These are phyloP conservation scores for Onychostoma macrolepis DNA, from an alignment of 2,113 vertebrate genomes.

Conservation along the genomic window DNA sequence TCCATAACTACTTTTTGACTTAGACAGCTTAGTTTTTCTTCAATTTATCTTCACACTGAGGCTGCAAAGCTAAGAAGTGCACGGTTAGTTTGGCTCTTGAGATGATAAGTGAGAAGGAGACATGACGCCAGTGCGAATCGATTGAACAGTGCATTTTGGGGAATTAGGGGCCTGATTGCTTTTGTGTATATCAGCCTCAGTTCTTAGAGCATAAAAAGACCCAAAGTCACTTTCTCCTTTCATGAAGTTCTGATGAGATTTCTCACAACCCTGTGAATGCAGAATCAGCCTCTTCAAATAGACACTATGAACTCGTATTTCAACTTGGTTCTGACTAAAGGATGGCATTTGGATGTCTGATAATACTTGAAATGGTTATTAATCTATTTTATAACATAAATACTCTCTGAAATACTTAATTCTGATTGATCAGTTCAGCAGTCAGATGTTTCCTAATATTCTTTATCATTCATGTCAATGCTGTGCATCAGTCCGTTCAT, in stretches of 20 bases:
- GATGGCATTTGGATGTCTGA: neutral
- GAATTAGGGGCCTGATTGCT: constrained; percentile 51
- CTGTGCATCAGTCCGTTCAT: neutral
- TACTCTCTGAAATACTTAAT: neutral
- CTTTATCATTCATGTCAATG: neutral
- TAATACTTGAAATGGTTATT: neutral
- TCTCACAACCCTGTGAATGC: neutral
- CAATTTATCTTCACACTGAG: constrained; percentile 24
- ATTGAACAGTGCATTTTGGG: constrained; percentile 46
- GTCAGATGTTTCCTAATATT: neutral
- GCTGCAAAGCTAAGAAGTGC: constrained; percentile 13
- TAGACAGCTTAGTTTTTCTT: constrained; percentile 8
- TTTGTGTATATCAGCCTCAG: constrained; percentile 29
- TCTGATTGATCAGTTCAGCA: neutral
- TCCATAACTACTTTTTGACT: neutral
- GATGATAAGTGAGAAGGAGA: constrained; percentile 3
- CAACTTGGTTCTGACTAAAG: neutral
- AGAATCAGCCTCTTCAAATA: neutral
- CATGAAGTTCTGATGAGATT: neutral
- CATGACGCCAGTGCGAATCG: neutral
- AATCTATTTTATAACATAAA: neutral
- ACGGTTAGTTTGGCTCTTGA: constrained; percentile 12
- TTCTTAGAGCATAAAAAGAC: neutral
- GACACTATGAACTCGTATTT: neutral
- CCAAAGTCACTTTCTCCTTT: neutral